Conservation (phyloP, 1,140 invertebrate species). For the Spodoptera litura region DNA sequence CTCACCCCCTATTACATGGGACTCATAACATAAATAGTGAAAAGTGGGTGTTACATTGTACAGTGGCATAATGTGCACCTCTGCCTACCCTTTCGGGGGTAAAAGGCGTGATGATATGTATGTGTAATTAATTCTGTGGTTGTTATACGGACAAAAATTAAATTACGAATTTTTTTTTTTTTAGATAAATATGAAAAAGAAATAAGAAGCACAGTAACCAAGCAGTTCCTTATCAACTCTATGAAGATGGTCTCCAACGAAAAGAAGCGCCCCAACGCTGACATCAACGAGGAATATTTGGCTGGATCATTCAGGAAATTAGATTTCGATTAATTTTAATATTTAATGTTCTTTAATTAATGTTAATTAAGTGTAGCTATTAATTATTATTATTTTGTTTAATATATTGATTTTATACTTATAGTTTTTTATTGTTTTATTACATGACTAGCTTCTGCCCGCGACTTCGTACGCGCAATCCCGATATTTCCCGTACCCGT, state of each 20-base stretch:
- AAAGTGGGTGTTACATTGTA: too few relatives aligned
- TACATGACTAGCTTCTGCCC: too few relatives aligned
- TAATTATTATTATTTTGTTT: neutral
- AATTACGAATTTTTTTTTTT: neutral
- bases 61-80: too few relatives aligned
- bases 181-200: conserved; percentile 57
- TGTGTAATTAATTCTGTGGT: too few relatives aligned
- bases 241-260: conserved; percentile 63
- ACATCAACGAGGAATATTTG: conserved; percentile 58
- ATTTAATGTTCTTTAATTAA: neutral
- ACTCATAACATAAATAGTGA: too few relatives aligned
- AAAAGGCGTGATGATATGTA: too few relatives aligned
- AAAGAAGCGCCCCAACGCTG: conserved; percentile 45
- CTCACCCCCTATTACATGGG: too few relatives aligned
- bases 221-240: conserved; percentile 56
- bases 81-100: too few relatives aligned
- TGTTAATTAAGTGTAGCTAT: conserved; percentile 15
- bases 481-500: too few relatives aligned
- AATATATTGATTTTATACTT: conserved; percentile 4
- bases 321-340: conserved; percentile 57
- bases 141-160: too few relatives aligned
- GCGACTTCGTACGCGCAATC: too few relatives aligned
- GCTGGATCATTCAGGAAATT: conserved; percentile 67
- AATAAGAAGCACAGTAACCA: conserved; percentile 57
- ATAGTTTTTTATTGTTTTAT: neutral